Base-by-base conservation (phyloP, 2,113 vertebrate species). In the Pholis gunnellus region DNA sequence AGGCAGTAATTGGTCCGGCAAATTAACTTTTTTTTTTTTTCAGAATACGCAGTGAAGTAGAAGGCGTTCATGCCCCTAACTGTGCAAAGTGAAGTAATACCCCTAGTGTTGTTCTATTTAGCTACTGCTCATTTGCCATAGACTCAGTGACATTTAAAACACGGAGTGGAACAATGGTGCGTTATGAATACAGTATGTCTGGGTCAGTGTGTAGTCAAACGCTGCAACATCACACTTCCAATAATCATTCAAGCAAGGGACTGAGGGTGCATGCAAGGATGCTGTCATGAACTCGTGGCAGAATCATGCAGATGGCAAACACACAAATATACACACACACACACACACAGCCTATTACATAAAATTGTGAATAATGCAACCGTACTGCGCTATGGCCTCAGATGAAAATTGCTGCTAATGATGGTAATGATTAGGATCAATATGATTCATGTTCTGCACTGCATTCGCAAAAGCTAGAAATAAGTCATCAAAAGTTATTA, bases 91-190 rank as follows among this genome's bases (percentile, higher is more conserved):
- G 31, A 75, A 82, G 78, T 72, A 68, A 60, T 66, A 57, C 13
- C 59, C 11, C 18, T 25, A 25, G 22, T 74, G 46, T 0, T 69
- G 66, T 78, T 83, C 65, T 79, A 36, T 82, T 83, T 81, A 75
- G 65, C 66, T 60, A 22, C 67, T 82, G 82, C 79, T 87, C 78
- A 87, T 87, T 88, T 83, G 61, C 83, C 42, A 73, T 77, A 88
- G 57, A 91, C 61, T 91, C 86, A 72, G 74, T 92, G 90, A 88
- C 88, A 89, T 93, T 91, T 89, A 87, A 87, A 91, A 84, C 64
- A 61, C 25, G 42, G 44, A 54, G 80, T 27, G 9, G 52, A 83
- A 86, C 72, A 88, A 75, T 68, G 34, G 61, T 20, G 65, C 85
- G 77, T 85, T 79, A 88, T 82, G 84, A 87, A 81, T 69, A 79